Percentiles rank a stretch among this genome's conserved stretches.
Evolutionary conservation across 2,113 vertebrate species (phyloP).

Genomic region (Tonatia bakeri): DNA sequence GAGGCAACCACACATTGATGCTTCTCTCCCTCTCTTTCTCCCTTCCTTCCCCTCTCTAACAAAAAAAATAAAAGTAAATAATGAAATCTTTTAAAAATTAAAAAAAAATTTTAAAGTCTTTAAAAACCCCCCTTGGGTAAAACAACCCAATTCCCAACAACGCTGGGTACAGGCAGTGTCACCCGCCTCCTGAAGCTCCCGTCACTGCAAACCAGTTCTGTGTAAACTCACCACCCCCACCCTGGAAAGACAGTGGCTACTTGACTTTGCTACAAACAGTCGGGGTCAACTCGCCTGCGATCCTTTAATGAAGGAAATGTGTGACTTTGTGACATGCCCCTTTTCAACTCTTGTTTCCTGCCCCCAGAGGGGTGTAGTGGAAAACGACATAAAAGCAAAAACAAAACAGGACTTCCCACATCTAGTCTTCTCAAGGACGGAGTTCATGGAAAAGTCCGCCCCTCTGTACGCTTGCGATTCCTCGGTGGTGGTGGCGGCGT

Average conservation of each 20-base stretch:
- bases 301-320: slow-evolving; percentile 27
- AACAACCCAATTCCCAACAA: neutral
- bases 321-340: neutral
- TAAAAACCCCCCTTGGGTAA: neutral
- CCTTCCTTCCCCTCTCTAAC: no score
- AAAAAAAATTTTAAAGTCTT: no score
- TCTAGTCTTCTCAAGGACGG: neutral
- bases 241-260: slow-evolving; percentile 2
- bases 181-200: slow-evolving; percentile 39
- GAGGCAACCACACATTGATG: no score
- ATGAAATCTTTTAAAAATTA: no score
- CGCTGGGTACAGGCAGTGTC: neutral
- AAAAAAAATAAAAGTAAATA: no score
- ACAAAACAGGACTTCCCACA: neutral
- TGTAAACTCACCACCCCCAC: neutral
- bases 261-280: slow-evolving; percentile 58
- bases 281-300: slow-evolving; percentile 41
- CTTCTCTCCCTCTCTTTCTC: no score
- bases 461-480: neutral
- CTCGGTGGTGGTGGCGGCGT: neutral
- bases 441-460: neutral
- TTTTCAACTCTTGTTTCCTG: neutral
- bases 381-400: neutral
- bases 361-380: neutral
- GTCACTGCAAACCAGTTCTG: neutral